Conservation (phyloP, 2,797 vertebrate species). For the Gymnoscopelus microlampas region DNA sequence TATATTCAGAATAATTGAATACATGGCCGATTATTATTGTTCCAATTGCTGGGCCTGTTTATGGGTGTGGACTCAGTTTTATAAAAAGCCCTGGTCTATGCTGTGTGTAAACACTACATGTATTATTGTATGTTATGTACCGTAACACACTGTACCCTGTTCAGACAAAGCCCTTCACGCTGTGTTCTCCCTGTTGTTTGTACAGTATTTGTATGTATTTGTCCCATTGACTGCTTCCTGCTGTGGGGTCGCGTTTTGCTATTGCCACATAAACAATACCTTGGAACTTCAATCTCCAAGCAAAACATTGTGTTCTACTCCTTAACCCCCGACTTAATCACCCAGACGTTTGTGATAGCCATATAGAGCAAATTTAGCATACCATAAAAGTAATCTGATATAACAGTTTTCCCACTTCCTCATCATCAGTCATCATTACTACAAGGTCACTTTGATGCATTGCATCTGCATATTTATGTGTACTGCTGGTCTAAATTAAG, state of each 20-base stretch:
- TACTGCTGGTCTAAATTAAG: not conserved
- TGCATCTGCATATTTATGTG: not conserved
- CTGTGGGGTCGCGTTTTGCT: conserved; percentile 31
- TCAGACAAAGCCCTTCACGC: conserved; percentile 33
- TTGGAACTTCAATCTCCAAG: too few species aligned
- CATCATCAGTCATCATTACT: not conserved
- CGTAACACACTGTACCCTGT: conserved; percentile 27
- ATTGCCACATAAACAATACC: conserved; percentile 6
- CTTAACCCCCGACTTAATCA: too few species aligned
- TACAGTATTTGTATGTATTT: conserved; percentile 27
- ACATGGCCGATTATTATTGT: not conserved
- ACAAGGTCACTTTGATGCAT: not conserved
- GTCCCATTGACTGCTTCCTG: conserved; percentile 29
- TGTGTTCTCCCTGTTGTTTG: conserved; percentile 39
- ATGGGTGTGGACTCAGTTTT: not conserved
- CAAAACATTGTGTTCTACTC: too few species aligned
- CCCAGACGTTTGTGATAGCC: too few species aligned
- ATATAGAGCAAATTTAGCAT: too few species aligned
- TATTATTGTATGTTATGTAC: not conserved
- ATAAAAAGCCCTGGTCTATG: too few species aligned
- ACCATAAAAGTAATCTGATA: too few species aligned
- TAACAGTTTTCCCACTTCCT: too few species aligned
- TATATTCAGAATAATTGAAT: not conserved
- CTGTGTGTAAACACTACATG: too few species aligned
- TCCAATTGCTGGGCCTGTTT: not conserved